Conservation (phyloP, 2,797 vertebrate species). For the Neomorphus geoffroyi region DNA sequence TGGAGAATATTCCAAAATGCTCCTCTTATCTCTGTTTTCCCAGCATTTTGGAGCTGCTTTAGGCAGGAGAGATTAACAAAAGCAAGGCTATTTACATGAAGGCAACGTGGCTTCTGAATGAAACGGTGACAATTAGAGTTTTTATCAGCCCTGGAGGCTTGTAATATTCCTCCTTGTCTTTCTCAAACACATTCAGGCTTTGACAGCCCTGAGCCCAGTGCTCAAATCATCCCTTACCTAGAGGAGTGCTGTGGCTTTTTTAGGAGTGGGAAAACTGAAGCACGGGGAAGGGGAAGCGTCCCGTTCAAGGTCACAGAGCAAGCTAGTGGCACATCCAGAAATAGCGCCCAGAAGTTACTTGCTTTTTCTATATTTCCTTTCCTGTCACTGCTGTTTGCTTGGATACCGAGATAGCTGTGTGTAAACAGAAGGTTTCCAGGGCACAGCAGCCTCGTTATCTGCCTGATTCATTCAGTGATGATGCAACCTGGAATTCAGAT, state of each 20-base stretch:
- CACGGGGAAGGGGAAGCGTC: neutral
- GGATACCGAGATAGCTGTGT: constrained; percentile 66
- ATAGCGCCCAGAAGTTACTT: constrained; percentile 70
- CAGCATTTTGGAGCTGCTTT: constrained; percentile 8
- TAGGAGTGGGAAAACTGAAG: neutral
- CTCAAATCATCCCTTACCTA: neutral
- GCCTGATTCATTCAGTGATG: constrained; percentile 43
- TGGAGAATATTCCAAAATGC: neutral
- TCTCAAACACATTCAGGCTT: neutral
- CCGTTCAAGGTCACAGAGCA: constrained; percentile 46
- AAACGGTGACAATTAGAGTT: neutral
- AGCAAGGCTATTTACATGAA: neutral
- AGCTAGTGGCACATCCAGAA: constrained; percentile 67
- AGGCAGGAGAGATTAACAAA: constrained; percentile 16
- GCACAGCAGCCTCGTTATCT: constrained; percentile 45
- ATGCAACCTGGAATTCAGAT: constrained; percentile 24
- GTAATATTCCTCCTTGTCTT: neutral
- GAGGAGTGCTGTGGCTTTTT: neutral
- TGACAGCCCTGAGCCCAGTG: neutral
- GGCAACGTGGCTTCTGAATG: neutral
- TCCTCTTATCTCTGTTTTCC: constrained; percentile 35
- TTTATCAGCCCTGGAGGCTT: neutral
- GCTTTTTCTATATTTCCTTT: constrained; percentile 69
- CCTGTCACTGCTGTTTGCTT: constrained; percentile 75
- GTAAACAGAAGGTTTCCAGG: constrained; percentile 72